These are phyloP conservation scores for Polypedilum pembai DNA, from an alignment of 1,140 invertebrate genomes.

Conservation along the genomic window DNA sequence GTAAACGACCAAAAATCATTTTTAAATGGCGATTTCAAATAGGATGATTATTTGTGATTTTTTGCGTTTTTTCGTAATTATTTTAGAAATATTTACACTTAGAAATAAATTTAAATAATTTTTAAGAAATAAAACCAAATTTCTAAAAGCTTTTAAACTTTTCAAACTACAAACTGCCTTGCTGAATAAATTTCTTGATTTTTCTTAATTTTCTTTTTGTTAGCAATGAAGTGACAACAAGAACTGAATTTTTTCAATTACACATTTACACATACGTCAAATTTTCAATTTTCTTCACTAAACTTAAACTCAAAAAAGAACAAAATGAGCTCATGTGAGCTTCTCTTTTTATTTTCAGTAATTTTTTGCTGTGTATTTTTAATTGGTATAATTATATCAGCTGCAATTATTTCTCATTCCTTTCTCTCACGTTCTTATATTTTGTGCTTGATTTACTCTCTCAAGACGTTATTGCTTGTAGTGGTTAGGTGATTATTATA, in stretches of 20 bases:
- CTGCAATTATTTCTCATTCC: too few relatives aligned
- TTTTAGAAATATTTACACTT: neutral
- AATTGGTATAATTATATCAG: too few relatives aligned
- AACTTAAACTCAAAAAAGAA: too few relatives aligned
- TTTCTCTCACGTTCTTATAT: too few relatives aligned
- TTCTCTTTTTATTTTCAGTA: too few relatives aligned
- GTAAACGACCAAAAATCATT: too few relatives aligned
- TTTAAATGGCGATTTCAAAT: too few relatives aligned
- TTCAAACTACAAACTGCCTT: neutral
- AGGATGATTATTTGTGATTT: neutral
- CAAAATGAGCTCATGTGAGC: too few relatives aligned
- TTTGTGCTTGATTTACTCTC: too few relatives aligned
- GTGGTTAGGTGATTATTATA: too few relatives aligned
- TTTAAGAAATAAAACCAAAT: neutral
- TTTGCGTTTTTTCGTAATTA: neutral
- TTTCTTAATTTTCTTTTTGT: neutral
- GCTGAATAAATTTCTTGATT: neutral
- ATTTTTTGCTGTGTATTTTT: too few relatives aligned
- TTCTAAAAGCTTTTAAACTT: neutral
- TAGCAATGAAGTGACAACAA: neutral
- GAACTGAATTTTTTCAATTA: neutral
- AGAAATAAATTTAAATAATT: neutral
- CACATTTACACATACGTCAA: neutral
- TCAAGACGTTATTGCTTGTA: too few relatives aligned
- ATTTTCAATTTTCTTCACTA: neutral